phyloP scores from a whole-genome alignment of 2,797 vertebrate genomes.

The Limnodromus scolopaceus region DNA sequence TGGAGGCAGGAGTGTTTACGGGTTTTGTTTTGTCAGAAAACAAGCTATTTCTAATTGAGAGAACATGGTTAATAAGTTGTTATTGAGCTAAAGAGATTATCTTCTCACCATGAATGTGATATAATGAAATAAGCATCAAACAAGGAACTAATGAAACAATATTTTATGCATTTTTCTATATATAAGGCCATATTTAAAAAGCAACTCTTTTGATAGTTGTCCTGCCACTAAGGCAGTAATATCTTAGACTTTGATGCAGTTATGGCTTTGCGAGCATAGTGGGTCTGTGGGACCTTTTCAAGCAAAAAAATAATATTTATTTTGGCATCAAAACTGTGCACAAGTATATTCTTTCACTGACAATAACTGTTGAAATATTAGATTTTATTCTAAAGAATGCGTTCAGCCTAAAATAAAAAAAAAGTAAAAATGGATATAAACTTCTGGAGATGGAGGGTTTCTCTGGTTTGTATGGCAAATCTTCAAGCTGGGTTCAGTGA shows the following conservation, averaged over 20 bases:
- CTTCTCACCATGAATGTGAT: background rate
- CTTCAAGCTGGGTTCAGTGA: background rate
- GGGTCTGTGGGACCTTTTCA: background rate
- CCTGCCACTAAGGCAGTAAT: background rate
- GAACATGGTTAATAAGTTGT: conserved; percentile 19
- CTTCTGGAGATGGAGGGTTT: background rate
- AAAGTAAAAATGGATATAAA: background rate
- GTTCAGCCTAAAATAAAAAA: background rate
- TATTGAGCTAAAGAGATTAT: conserved; percentile 43
- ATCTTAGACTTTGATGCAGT: background rate
- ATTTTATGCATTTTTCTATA: background rate
- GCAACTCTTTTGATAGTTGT: background rate
- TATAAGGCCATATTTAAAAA: conserved; percentile 1
- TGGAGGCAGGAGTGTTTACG: conserved; percentile 25
- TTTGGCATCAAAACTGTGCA: background rate
- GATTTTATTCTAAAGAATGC: background rate
- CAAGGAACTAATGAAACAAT: background rate
- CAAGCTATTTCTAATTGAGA: conserved; percentile 34
- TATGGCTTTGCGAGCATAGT: background rate
- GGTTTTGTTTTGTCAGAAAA: conserved; percentile 17
- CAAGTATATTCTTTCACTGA: background rate
- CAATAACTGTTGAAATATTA: background rate
- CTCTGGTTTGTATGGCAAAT: background rate
- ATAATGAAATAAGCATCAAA: background rate
- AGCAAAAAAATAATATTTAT: background rate